Percentiles rank a stretch among this genome's conserved stretches.
phyloP scores from a whole-genome alignment of 2,888 invertebrate genomes.

The Branchipolynoe longqiensis region DNA sequence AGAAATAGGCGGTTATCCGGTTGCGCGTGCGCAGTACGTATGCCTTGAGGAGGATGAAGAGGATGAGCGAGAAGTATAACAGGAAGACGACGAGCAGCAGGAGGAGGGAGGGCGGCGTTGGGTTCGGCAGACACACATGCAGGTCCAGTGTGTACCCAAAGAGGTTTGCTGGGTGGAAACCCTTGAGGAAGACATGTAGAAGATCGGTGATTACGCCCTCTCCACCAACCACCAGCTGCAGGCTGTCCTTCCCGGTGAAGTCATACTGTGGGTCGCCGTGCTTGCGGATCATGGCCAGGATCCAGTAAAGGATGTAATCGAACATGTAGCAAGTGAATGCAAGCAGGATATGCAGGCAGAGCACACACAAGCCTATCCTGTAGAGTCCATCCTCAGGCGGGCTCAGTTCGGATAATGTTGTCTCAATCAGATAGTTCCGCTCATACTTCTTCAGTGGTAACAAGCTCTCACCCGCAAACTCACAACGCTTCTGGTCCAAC shows the following conservation, averaged over 20 bases:
- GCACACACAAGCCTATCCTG: slow-evolving; percentile 70
- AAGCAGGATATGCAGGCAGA: slow-evolving; percentile 71
- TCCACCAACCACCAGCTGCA: slow-evolving; percentile 65
- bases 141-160: slow-evolving; percentile 65
- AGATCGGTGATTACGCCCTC: slow-evolving; percentile 68
- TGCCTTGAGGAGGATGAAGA: slow-evolving; percentile 67
- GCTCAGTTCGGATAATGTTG: slow-evolving; percentile 68
- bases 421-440: slow-evolving; percentile 71
- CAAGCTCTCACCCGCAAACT: slow-evolving; percentile 66
- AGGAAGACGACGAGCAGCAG: slow-evolving; percentile 63
- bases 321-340: slow-evolving; percentile 69
- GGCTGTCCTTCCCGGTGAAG: slow-evolving; percentile 65
- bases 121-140: slow-evolving; percentile 65
- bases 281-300: slow-evolving; percentile 70
- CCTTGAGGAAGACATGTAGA: slow-evolving; percentile 67
- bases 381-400: slow-evolving; percentile 68
- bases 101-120: slow-evolving; percentile 63
- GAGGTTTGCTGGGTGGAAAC: slow-evolving; percentile 66
- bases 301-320: slow-evolving; percentile 74
- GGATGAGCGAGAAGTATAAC: slow-evolving; percentile 64
- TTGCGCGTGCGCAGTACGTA: slow-evolving; percentile 68
- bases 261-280: slow-evolving; percentile 70
- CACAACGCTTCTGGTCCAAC: slow-evolving; percentile 69
- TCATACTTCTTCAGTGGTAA: slow-evolving; percentile 74
- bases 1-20: slow-evolving; percentile 68